Evolutionary conservation across 2,113 vertebrate species (phyloP).

Genomic region (Balaeniceps rex): DNA sequence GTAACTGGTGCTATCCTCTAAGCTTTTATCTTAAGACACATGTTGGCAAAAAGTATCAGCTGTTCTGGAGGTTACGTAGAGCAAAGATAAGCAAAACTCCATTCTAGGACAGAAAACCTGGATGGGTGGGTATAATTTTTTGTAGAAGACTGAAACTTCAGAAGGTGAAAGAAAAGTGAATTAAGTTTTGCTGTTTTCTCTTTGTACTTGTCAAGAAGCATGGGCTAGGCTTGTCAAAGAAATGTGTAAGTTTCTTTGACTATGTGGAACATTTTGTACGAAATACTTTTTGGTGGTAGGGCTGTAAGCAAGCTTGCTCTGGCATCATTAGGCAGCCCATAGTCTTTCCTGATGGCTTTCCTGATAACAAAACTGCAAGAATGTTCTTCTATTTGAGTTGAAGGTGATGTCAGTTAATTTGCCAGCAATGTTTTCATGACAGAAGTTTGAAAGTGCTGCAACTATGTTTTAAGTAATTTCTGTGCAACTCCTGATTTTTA

Average conservation of each 20-base stretch:
- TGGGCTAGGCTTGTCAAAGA: not conserved
- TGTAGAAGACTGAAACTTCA: not conserved
- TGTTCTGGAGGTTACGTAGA: not conserved
- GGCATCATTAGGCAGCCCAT: not conserved
- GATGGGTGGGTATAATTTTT: not conserved
- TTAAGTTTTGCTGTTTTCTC: not conserved
- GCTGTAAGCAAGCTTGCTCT: not conserved
- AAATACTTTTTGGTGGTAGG: not conserved
- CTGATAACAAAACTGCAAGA: not conserved
- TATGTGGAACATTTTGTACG: not conserved
- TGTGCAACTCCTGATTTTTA: not conserved
- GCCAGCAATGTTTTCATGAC: not conserved
- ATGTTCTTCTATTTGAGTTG: not conserved
- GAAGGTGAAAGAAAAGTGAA: not conserved
- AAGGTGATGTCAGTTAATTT: not conserved
- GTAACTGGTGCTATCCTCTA: not conserved
- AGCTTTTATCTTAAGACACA: not conserved
- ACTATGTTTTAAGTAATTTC: not conserved
- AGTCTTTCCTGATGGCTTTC: not conserved
- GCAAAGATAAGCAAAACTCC: not conserved
- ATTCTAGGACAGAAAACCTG: not conserved
- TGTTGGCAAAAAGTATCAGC: not conserved
- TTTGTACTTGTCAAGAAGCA: not conserved
- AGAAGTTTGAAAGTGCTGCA: not conserved
- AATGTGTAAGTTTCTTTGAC: not conserved